phyloP scores from a whole-genome alignment of 2,797 vertebrate species.

The Xerus rutilus region DNA sequence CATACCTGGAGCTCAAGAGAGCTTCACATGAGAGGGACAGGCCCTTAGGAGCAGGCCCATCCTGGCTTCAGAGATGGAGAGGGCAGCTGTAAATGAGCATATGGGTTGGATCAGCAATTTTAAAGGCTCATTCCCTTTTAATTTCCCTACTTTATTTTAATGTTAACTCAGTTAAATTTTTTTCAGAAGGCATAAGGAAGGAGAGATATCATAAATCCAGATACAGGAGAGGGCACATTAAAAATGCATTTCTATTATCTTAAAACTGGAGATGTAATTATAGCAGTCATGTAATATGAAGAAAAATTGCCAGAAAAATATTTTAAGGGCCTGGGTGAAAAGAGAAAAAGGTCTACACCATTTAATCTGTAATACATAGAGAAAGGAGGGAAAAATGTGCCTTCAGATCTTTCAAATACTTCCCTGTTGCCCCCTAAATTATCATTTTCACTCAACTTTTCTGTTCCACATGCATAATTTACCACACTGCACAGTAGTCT shows the following conservation, averaged over 20 bases:
- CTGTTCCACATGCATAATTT: conserved; percentile 70
- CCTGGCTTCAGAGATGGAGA: not conserved
- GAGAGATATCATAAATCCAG: conserved; percentile 69
- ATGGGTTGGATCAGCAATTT: conserved; percentile 68
- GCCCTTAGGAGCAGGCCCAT: not conserved
- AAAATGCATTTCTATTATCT: conserved; percentile 79
- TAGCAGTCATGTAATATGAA: conserved; percentile 76
- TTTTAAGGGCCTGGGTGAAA: conserved; percentile 70
- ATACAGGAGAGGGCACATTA: conserved; percentile 72
- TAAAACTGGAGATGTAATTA: conserved; percentile 74
- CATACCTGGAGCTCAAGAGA: not conserved
- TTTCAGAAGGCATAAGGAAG: conserved; percentile 58
- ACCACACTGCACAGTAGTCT: conserved; percentile 28
- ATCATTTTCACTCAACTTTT: conserved; percentile 69
- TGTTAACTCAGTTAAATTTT: conserved; percentile 71
- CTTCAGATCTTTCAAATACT: conserved; percentile 63
- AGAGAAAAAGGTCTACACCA: conserved; percentile 53
- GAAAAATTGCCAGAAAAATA: conserved; percentile 71
- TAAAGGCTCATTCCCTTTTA: conserved; percentile 74
- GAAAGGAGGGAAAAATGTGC: conserved; percentile 64
- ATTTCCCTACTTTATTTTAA: conserved; percentile 78
- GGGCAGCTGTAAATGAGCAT: not conserved
- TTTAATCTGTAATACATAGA: conserved; percentile 70
- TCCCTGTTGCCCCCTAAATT: conserved; percentile 64
- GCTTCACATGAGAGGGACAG: not conserved